These are phyloP conservation scores for Drosophila quinaria DNA, from an alignment of 2,888 invertebrate genomes.

Conservation along the genomic window DNA sequence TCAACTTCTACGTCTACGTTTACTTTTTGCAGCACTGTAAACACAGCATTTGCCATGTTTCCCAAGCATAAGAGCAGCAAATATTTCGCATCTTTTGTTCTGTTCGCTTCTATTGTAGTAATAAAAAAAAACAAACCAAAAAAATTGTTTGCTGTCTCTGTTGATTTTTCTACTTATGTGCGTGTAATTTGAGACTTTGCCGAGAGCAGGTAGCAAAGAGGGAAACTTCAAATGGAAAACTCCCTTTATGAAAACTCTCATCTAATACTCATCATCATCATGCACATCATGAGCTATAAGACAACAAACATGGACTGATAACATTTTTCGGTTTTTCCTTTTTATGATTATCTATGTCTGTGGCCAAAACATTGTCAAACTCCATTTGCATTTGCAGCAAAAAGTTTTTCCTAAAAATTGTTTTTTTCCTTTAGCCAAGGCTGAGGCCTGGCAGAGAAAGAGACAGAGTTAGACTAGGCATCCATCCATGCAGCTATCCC, in stretches of 20 bases:
- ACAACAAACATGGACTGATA: conserved; percentile 48
- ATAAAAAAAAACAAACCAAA: conserved; percentile 15
- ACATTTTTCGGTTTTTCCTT: conserved; percentile 41
- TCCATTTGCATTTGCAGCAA: conserved; percentile 78
- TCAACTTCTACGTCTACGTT: conserved; percentile 20
- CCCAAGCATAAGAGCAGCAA: conserved; percentile 36
- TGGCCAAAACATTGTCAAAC: conserved; percentile 64
- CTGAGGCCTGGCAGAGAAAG: not conserved
- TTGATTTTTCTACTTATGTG: conserved; percentile 31
- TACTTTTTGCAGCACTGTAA: conserved; percentile 62
- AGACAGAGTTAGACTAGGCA: conserved; percentile 19
- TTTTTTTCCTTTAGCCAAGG: conserved; percentile 47
- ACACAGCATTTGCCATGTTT: conserved; percentile 25
- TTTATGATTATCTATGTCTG: conserved; percentile 68
- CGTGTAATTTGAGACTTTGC: conserved; percentile 71
- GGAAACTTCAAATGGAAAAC: conserved; percentile 18
- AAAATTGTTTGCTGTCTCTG: conserved; percentile 46
- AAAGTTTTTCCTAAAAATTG: conserved; percentile 62
- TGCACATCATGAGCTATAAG: conserved; percentile 42
- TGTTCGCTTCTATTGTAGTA: conserved; percentile 68
- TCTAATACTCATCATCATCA: conserved; percentile 62
- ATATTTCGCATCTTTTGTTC: conserved; percentile 78
- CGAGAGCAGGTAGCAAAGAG: conserved; percentile 56
- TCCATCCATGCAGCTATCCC: conserved; percentile 51
- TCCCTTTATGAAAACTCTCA: conserved; percentile 28